Conservation (phyloP, 2,113 vertebrate genomes). For the Nannobrachium achirus region DNA sequence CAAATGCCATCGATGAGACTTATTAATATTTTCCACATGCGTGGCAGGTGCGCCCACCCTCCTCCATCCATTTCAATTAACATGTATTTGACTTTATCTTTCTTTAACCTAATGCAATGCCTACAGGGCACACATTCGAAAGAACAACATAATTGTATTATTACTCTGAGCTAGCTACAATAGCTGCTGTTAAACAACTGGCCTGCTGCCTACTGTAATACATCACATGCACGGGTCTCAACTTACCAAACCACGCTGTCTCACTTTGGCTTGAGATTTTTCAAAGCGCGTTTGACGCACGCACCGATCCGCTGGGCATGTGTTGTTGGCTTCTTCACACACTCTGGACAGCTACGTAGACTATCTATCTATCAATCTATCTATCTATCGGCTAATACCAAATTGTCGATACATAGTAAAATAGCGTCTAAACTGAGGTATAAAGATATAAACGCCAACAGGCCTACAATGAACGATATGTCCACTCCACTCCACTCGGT, state of each 20-base stretch:
- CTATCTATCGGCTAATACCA: conserved; percentile 20
- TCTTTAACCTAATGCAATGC: too few relatives aligned
- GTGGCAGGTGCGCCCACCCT: conserved; percentile 17
- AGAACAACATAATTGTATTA: neutral
- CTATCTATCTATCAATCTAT: too few relatives aligned
- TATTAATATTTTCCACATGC: neutral
- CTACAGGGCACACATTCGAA: too few relatives aligned
- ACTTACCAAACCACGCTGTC: conserved; percentile 72
- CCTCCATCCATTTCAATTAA: neutral
- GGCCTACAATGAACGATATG: conserved; percentile 23
- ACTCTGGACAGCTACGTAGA: conserved; percentile 26
- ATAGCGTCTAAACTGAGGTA: conserved; percentile 6
- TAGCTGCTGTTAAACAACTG: too few relatives aligned
- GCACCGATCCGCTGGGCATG: conserved; percentile 28
- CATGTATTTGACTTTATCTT: neutral
- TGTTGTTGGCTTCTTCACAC: conserved; percentile 33
- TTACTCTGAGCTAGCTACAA: neutral
- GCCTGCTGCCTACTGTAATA: too few relatives aligned
- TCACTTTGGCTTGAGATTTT: conserved; percentile 37
- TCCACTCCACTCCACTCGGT: conserved; percentile 32
- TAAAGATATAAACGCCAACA: conserved; percentile 34
- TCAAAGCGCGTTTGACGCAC: conserved; percentile 32
- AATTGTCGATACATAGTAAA: conserved; percentile 7
- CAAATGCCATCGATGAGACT: neutral
- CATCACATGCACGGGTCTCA: conserved; percentile 7